Evolutionary conservation across 2,888 invertebrate genomes (phyloP), one percentile per base, ranked within the genome.

Genomic region (Acleris sparsana): DNA sequence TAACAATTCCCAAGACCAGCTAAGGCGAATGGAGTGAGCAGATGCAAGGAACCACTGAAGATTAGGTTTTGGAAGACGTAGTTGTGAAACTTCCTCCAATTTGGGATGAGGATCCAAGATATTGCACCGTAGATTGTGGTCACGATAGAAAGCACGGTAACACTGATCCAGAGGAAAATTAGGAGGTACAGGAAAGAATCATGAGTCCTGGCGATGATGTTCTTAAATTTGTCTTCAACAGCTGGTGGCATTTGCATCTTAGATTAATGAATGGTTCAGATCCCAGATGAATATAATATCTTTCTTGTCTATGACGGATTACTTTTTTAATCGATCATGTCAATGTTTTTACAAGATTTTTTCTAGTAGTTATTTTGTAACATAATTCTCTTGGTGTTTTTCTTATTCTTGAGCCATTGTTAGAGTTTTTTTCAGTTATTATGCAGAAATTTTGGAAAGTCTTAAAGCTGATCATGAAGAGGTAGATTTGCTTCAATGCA

Each of bases 11-110:
- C 66, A 1, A 66, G 48, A 16, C 62, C 57, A 13, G 66, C 66
- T 52, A 66, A 53, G 3, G 66, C 62, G 62, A 66, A 66, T 5
- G 66, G 66, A 0, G 66, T 66, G 18, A 66, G 52, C 6, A 66
- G 49, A 56, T 66, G 66, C 11, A 61, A 46, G 18, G 20, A 48
- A 39, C 62, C 66, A 46, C 66, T 62, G n/a, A 66, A 57, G n/a
- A 66, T 66, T 6, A 66, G 57, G 13, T 62, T 66, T 39, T 66
- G 66, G 39, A 66, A 62, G 25, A 66, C 66, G 25, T 66, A 66
- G 48, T 66, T 66, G 39, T 62, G 66, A 20, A 66, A 66, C 16
- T 44, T 66, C 9, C 66, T 56, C 66, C 66, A 66, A n/a, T 57
- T 62, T 18, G 62, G 66, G 7, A 66, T 66, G n/a, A 66, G 56